phyloP scores from a whole-genome alignment of 2,888 invertebrate genomes.

The Nezara viridula region DNA sequence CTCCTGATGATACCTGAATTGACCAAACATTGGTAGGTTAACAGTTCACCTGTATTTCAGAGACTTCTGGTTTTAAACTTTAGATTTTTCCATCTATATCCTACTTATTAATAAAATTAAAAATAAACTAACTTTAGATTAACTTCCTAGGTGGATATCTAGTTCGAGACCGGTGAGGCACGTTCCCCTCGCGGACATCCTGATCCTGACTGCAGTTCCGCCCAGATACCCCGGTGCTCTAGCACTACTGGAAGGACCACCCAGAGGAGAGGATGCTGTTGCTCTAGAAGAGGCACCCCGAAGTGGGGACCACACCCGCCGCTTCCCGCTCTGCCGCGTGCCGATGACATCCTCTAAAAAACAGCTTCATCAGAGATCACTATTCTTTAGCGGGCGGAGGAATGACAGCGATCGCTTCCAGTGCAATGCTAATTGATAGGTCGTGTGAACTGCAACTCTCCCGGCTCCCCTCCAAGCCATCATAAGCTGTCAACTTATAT shows the following conservation, averaged over 20 bases:
- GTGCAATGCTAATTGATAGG: constrained; percentile 25
- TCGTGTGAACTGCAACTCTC: background rate
- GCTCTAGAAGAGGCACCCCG: background rate
- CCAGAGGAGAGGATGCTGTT: background rate
- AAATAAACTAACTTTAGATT: no score
- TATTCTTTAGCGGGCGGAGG: background rate
- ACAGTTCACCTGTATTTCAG: no score
- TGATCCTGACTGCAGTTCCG: constrained; percentile 10
- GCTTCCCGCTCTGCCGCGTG: constrained; percentile 5
- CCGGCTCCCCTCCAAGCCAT: background rate
- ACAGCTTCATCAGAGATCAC: background rate
- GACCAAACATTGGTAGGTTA: no score
- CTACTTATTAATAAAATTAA: no score
- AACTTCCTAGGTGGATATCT: no score
- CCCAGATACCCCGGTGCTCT: background rate
- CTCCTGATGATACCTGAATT: no score
- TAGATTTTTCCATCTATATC: no score
- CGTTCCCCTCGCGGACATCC: background rate
- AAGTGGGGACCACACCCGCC: constrained; percentile 20
- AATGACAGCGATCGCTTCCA: background rate
- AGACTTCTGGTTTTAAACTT: no score
- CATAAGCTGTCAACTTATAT: constrained; percentile 20
- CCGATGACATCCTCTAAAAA: constrained; percentile 36
- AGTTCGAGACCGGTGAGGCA: background rate
- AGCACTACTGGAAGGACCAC: background rate